Percentiles rank a stretch among this genome's conserved stretches.
phyloP scores from a whole-genome alignment of 2,113 vertebrate genomes.

The Ovibos moschatus region DNA sequence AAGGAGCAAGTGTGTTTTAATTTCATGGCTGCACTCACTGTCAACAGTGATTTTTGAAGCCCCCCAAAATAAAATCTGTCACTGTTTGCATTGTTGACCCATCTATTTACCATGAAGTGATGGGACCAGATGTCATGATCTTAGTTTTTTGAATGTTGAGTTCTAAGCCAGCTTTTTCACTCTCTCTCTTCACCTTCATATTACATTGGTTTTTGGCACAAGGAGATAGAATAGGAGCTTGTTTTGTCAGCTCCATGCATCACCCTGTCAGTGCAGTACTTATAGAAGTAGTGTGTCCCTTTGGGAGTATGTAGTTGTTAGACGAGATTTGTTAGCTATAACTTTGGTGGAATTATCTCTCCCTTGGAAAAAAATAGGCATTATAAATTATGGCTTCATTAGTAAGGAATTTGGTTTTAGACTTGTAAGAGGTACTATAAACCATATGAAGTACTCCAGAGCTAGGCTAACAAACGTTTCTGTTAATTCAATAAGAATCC shows the following conservation, averaged over 20 bases:
- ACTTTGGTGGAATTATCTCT: not conserved
- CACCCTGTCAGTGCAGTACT: not conserved
- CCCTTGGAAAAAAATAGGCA: not conserved
- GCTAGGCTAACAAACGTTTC: not conserved
- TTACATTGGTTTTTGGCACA: not conserved
- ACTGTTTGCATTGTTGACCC: not conserved
- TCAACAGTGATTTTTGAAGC: not conserved
- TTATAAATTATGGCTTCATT: not conserved
- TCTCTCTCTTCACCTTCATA: not conserved
- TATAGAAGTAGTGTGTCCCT: not conserved
- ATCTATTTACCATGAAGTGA: not conserved
- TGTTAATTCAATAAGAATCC: not conserved
- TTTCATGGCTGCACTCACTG: not conserved
- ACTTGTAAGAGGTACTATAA: not conserved
- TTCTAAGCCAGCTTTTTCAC: not conserved
- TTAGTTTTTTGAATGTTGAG: not conserved
- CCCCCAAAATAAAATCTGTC: not conserved
- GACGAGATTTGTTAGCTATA: not conserved
- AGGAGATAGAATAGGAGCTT: not conserved
- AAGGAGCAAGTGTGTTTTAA: not conserved
- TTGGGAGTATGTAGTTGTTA: not conserved
- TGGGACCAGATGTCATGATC: not conserved
- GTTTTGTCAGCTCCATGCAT: fast-evolving
- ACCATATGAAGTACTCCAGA: not conserved
- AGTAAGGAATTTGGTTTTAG: not conserved